Evolutionary conservation across 2,797 vertebrate species (phyloP).

Genomic region (Hoplostethus mediterraneus): DNA sequence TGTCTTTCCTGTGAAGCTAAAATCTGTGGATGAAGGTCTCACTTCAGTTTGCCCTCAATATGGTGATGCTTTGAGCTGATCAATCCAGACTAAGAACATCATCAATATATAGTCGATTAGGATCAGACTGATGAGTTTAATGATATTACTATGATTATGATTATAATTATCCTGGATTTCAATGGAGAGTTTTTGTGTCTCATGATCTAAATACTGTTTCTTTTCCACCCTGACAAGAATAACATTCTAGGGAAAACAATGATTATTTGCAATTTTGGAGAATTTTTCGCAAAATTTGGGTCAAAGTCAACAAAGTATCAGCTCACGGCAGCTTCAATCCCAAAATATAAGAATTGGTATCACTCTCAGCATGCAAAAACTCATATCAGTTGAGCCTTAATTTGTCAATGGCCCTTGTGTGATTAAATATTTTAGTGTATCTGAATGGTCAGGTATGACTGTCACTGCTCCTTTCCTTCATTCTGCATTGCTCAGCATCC

Average conservation of each 20-base stretch:
- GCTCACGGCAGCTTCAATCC: background rate
- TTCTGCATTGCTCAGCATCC: conserved; percentile 66
- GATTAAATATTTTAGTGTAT: conserved; percentile 31
- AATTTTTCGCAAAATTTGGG: too few relatives aligned
- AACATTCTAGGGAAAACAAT: too few relatives aligned
- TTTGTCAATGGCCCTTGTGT: conserved; percentile 16
- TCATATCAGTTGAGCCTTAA: background rate
- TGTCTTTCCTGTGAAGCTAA: background rate
- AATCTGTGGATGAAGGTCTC: background rate
- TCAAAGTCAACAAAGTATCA: too few relatives aligned
- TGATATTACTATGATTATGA: background rate
- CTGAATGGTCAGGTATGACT: conserved; percentile 47
- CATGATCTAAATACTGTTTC: too few relatives aligned
- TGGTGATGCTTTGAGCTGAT: background rate
- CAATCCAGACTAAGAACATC: background rate
- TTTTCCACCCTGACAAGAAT: too few relatives aligned
- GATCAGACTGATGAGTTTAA: background rate
- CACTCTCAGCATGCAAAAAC: too few relatives aligned
- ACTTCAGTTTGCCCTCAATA: too few relatives aligned
- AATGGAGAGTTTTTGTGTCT: too few relatives aligned
- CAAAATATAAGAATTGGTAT: background rate
- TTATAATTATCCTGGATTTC: background rate
- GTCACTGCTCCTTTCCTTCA: conserved; percentile 51
- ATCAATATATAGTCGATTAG: background rate
- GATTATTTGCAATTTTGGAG: too few relatives aligned